Base-by-base conservation (phyloP, 2,797 vertebrate species). In the Neostethus bicornis region DNA sequence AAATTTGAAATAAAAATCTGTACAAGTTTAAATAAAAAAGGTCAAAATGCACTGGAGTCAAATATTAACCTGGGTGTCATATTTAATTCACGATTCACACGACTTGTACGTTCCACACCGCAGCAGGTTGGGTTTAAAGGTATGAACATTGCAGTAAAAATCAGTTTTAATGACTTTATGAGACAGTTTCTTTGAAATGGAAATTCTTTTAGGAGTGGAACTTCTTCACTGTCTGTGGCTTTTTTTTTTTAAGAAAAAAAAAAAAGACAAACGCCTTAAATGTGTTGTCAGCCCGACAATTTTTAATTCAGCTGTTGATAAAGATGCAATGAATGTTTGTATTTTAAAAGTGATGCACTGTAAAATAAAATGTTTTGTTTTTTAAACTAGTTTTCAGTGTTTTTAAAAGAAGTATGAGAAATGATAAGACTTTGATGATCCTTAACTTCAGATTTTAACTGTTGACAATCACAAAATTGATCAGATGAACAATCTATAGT, bases 231-330 rank as follows among this genome's bases (percentile, higher is more conserved):
- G 38, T 21, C 19, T 38, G 35, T 7, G n/a, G 32, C 14, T 35
- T 35, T 35, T 17, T n/a, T 35, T 29, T 35, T 6, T 35, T n/a
- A n/a, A n/a, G n/a, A n/a, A n/a, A n/a, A n/a, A n/a, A n/a, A n/a
- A 34, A 10, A 39, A 4, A 20, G 3, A 11, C 9, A 39, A 17
- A 11, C 2, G 17, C 37, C 17, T 39, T 39, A 39, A 39, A 39
- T 19, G 38, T 39, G 38, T 20, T 38, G 38, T 38, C 26, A 47
- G 29, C 9, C 28, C 32, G 17, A 48, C 19, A 32, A 31, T 46
- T 32, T n/a, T 34, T 49, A 48, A 13, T 35, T 50, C 7, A 23
- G 5, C 7, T 24, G 31, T 21, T 41, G 21, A 21, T 41, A 11
- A 41, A 38, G 38, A 41, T 41, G 38, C 41, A 13, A 34, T 31